phyloP scores from a whole-genome alignment of 2,113 vertebrate species.

The Tapirus terrestris region DNA sequence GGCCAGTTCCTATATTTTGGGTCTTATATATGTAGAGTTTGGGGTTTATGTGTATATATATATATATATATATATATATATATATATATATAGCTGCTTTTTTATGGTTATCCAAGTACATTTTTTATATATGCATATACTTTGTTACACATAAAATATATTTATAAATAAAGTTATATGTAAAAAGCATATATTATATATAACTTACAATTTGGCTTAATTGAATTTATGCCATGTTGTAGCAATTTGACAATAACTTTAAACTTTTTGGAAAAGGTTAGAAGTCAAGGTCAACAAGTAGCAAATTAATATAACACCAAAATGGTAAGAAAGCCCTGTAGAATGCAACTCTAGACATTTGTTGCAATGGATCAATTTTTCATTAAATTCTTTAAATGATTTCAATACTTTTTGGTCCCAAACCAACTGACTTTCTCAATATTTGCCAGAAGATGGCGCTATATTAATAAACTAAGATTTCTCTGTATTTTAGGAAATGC shows the following conservation, averaged over 20 bases:
- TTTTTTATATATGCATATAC: neutral
- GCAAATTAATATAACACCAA: constrained; percentile 80
- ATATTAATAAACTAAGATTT: constrained; percentile 79
- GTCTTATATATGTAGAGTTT: neutral
- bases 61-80: neutral
- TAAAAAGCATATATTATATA: neutral
- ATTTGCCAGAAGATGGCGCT: constrained; percentile 87
- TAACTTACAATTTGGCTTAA: constrained; percentile 51
- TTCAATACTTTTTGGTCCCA: constrained; percentile 64
- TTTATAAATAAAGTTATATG: neutral
- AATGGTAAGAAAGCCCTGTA: constrained; percentile 70
- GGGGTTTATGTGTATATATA: neutral
- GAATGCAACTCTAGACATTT: constrained; percentile 74
- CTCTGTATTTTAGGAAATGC: constrained; percentile 40
- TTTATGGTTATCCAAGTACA: neutral
- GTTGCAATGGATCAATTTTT: constrained; percentile 83
- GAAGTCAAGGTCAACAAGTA: constrained; percentile 81
- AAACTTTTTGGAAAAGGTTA: constrained; percentile 68
- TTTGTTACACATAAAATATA: neutral
- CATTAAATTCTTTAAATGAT: constrained; percentile 83
- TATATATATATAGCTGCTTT: neutral
- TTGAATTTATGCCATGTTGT: constrained; percentile 4
- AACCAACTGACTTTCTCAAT: constrained; percentile 64
- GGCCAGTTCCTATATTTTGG: neutral
- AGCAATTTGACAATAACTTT: constrained; percentile 73